phyloP scores from a whole-genome alignment of 2,797 vertebrate species.

The Silurus lanzhouensis region DNA sequence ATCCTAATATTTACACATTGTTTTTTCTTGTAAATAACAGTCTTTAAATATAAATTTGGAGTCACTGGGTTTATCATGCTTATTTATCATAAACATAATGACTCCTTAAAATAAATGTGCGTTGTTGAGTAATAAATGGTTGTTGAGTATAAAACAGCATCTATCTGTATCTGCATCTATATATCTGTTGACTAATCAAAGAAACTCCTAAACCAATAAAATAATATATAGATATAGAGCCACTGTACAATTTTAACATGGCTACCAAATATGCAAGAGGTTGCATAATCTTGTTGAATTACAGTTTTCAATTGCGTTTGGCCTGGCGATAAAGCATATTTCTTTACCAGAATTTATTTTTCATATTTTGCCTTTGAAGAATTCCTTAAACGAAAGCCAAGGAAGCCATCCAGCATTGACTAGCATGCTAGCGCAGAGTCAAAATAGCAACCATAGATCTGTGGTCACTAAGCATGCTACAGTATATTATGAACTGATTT shows the following conservation, averaged over 20 bases:
- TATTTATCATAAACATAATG: slow-evolving; percentile 4
- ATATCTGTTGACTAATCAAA: slow-evolving; percentile 3
- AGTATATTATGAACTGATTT: slow-evolving; percentile 78
- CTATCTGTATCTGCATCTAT: not conserved
- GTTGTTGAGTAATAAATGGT: not conserved
- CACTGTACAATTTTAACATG: slow-evolving; percentile 35
- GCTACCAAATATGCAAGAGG: slow-evolving; percentile 19
- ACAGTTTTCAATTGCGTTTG: slow-evolving; percentile 65
- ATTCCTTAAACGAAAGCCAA: slow-evolving; percentile 50
- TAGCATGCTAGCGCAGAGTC: slow-evolving; percentile 49
- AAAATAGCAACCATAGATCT: slow-evolving; percentile 44
- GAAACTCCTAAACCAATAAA: slow-evolving; percentile 3
- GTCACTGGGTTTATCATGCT: not conserved
- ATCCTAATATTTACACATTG: slow-evolving; percentile 51
- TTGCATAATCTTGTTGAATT: slow-evolving; percentile 11
- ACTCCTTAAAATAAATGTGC: slow-evolving; percentile 6
- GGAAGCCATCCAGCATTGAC: slow-evolving; percentile 55
- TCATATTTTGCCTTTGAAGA: slow-evolving; percentile 49
- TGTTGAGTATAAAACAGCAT: slow-evolving; percentile 19
- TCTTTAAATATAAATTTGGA: slow-evolving; percentile 33
- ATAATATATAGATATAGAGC: slow-evolving; percentile 13
- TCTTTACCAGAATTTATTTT: slow-evolving; percentile 77
- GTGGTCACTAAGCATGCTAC: slow-evolving; percentile 68
- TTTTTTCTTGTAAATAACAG: not conserved
- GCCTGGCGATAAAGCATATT: slow-evolving; percentile 73